phyloP scores from a whole-genome alignment of 2,888 invertebrate genomes.

The Saturnia japonica region DNA sequence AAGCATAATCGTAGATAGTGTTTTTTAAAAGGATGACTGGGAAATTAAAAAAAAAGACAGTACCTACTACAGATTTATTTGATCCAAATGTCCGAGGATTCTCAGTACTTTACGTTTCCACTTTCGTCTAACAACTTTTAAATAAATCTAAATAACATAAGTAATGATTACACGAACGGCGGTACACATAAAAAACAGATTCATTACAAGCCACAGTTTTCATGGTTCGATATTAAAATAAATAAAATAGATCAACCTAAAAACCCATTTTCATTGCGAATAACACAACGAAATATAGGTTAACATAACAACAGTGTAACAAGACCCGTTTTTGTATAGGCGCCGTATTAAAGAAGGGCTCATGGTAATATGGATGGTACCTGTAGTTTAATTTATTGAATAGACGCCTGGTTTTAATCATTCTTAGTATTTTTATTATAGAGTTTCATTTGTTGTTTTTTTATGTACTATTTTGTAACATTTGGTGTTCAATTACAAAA shows the following conservation, averaged over 20 bases:
- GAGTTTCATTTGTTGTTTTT: not conserved
- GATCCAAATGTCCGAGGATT: too few species aligned
- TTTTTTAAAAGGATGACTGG: too few species aligned
- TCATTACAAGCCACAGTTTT: slow-evolving; percentile 28
- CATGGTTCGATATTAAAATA: slow-evolving; percentile 39
- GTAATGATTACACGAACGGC: not conserved
- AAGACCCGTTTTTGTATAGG: not conserved
- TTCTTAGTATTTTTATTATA: not conserved
- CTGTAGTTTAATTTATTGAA: not conserved
- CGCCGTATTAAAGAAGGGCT: not conserved
- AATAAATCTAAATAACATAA: not conserved
- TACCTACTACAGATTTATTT: too few species aligned
- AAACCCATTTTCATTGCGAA: slow-evolving; percentile 52
- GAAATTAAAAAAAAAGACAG: too few species aligned
- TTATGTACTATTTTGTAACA: not conserved
- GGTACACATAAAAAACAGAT: not conserved
- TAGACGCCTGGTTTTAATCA: not conserved
- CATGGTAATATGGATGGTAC: slow-evolving; percentile 2
- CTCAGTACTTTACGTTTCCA: too few species aligned
- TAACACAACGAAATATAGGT: not conserved
- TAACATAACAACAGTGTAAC: slow-evolving; percentile 22
- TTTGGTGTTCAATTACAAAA: not conserved
- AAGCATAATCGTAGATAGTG: too few species aligned
- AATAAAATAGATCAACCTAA: slow-evolving; percentile 50
- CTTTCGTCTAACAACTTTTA: not conserved